phyloP scores from a whole-genome alignment of 2,888 invertebrate genomes.

The Synergus laeviventris region DNA sequence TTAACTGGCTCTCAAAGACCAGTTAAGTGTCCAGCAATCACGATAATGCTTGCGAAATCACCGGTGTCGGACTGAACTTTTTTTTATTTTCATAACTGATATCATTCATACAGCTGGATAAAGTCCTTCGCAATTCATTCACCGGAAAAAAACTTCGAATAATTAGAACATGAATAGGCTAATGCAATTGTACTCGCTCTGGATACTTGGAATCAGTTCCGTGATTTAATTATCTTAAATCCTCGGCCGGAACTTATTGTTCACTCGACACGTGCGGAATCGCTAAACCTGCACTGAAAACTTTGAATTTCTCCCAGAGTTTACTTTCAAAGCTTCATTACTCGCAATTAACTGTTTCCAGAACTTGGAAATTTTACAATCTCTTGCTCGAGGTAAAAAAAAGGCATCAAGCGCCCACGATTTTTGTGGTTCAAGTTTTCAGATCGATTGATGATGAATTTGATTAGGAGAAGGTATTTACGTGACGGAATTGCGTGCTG shows the following conservation, averaged over 20 bases:
- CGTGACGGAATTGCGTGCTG: conserved; percentile 13
- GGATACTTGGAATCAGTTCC: conserved; percentile 68
- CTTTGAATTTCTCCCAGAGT: conserved; percentile 60
- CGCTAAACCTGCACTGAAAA: conserved; percentile 44
- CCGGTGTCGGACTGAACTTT: conserved; percentile 37
- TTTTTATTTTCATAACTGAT: conserved; percentile 6
- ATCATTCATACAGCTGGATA: conserved; percentile 39
- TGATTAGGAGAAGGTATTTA: neutral
- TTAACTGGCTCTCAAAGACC: conserved; percentile 49
- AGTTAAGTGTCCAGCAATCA: conserved; percentile 51
- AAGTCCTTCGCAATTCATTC: conserved; percentile 28
- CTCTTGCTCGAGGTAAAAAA: neutral
- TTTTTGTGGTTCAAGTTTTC: conserved; percentile 12
- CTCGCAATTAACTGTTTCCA: conserved; percentile 23
- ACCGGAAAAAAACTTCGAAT: neutral
- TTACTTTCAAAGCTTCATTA: conserved; percentile 58
- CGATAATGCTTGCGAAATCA: conserved; percentile 50
- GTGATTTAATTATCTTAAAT: conserved; percentile 71
- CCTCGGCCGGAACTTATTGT: conserved; percentile 73
- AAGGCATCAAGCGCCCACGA: neutral
- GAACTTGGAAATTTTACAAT: neutral
- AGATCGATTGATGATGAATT: conserved; percentile 17
- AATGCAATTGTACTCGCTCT: conserved; percentile 68
- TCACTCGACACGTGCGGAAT: conserved; percentile 54
- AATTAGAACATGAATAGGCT: conserved; percentile 30